A percentile compares a stretch with the other conserved stretches of the same genome.
Evolutionary conservation across 2,797 vertebrate species (phyloP).

Genomic region (Glossophaga mutica): DNA sequence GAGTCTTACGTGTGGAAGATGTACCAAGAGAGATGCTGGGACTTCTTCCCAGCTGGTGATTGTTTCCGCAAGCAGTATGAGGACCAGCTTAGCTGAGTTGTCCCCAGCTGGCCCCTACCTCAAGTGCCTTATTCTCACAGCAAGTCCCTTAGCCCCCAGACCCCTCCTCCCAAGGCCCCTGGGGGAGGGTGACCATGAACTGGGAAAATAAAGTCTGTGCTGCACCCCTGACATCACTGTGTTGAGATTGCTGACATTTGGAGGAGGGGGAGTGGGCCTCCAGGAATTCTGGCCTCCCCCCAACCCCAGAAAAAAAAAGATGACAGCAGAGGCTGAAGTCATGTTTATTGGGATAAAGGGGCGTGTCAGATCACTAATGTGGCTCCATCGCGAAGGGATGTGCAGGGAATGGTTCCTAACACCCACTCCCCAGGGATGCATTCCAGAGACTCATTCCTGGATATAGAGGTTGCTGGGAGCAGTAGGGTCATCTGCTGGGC

Average conservation of each 20-base stretch:
- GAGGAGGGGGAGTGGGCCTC: background rate
- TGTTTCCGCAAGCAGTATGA: conserved; percentile 97
- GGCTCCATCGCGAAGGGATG: background rate
- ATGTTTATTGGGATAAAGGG: conserved; percentile 57
- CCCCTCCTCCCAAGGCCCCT: background rate
- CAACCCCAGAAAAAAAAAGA: background rate
- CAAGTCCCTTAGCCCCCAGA: background rate
- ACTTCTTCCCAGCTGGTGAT: conserved; percentile 95
- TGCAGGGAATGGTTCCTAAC: background rate
- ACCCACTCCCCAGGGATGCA: conserved; percentile 20
- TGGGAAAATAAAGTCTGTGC: conserved; percentile 69
- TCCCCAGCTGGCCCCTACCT: background rate
- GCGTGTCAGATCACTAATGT: background rate
- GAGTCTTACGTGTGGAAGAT: conserved; percentile 98
- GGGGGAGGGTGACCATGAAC: background rate
- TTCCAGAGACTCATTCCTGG: conserved; percentile 84
- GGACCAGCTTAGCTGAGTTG: conserved; percentile 90
- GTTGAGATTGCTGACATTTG: background rate
- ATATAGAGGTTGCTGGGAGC: conserved; percentile 89
- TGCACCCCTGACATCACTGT: background rate
- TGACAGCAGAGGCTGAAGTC: background rate
- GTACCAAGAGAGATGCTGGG: conserved; percentile 96
- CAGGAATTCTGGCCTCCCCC: background rate
- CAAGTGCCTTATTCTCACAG: conserved; percentile 66
- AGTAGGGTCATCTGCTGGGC: conserved; percentile 81